Base-by-base conservation (phyloP, 2,113 vertebrate species). In the Osmerus mordax region DNA sequence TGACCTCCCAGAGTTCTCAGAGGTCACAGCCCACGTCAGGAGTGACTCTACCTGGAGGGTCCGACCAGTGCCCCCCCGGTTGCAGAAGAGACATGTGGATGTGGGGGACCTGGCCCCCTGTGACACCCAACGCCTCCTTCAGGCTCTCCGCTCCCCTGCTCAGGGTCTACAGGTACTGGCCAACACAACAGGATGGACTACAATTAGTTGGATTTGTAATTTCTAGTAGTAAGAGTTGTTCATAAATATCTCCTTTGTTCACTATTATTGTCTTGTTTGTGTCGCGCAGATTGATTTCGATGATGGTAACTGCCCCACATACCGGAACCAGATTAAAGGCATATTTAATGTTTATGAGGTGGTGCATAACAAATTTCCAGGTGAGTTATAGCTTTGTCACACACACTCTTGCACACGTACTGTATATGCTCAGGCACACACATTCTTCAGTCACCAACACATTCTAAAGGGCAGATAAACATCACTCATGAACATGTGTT, bases 261-360 rank as follows among this genome's bases (percentile, higher is more conserved):
- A 7, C 4, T 67, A 15, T 53, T 1, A 51, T 21, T 56, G 55
- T 11, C 62, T 60, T 32, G 4, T 51, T 59, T 63, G 60, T 75
- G 12, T 73, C 73, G 51, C 16, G 12, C 77, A 93, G 92, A 85
- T 94, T 64, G 93, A 94, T 83, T 95, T 93, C 73, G 92, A 94
- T 75, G 92, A 94, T 80, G 90, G 91, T 9, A 94, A 94, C 75
- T 93, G 91, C 41, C 92, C 91, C 0, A 92, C 91, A 0, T 94
- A 84, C 74, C 71, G 72, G 83, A 94, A 94, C 83, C 93, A 94
- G 81, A 90, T 93, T 65, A 93, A 88, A 82, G 92, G 92, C 51
- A 88, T 94, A 79, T 83, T 87, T 79, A 94, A 92, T 60, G 85
- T 94, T 18, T 82, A 78, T 53, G 86, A 85, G 74, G 92, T 85